Evolutionary conservation across 2,888 invertebrate species (phyloP), one percentile per base, ranked within the genome.

Genomic region (Neoscelio sp.): DNA sequence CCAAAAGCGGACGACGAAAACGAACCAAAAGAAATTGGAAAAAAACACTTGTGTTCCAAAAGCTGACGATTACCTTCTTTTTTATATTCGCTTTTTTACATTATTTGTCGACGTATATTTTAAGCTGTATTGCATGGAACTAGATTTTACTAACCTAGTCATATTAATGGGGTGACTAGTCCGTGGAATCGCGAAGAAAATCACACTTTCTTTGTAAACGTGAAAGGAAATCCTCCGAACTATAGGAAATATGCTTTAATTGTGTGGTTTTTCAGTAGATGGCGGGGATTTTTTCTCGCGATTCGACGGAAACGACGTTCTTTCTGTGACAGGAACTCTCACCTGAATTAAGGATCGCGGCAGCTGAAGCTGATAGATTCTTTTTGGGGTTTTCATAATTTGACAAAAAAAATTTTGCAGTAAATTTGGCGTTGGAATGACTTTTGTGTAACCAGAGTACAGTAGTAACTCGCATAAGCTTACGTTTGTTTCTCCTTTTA

Each of bases 141-240:
- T 82, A 85, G 85, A 86, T 84, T 86, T 86, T 85, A 85, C 84
- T 85, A 85, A 87, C 85, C 86, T 87, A 86, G 88, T 87, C 87
- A 87, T 85, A 75, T 86, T 83, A 68, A 74, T 84, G 85, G 84
- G 73, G 80, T 83, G 84, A 83, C 71, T 80, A 73, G 70, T 82
- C 75, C 78, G 58, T 80, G 35, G 46, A 65, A 42, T 70, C 46
- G 23, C 17, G 56, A 77, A 56, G 33, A 44, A 42, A 42, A 7
- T 28, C 28, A 28, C 28, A 28, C 28, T 28, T 28, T 28, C 7
- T 7, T 28, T 35, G n/a, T n/a, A n/a, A n/a, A n/a, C n/a, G n/a
- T n/a, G n/a, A n/a, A n/a, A n/a, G n/a, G n/a, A n/a, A n/a, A n/a
- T n/a, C n/a, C n/a, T n/a, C n/a, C n/a, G 3, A 23, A 23, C 23